Percentiles rank a stretch among this genome's conserved stretches.
These are phyloP conservation scores for Poeciliopsis turrubarensis DNA, from an alignment of 2,113 vertebrate species.

Conservation along the genomic window DNA sequence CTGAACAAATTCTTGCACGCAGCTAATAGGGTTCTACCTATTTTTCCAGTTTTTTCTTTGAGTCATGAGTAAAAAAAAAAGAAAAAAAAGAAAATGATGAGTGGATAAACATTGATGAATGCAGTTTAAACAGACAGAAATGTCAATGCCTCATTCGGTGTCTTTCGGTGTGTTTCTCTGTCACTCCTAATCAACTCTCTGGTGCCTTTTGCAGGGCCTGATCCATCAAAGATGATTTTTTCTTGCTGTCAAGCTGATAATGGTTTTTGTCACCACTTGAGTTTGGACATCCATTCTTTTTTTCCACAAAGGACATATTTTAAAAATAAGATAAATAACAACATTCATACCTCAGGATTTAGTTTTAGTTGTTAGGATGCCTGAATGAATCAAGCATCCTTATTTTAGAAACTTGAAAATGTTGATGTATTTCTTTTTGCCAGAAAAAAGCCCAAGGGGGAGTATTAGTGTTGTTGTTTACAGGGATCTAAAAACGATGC, in stretches of 20 bases:
- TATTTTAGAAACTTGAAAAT: neutral
- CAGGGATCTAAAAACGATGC: neutral
- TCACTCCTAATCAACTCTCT: conserved; percentile 32
- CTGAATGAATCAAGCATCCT: neutral
- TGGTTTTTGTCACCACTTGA: conserved; percentile 9
- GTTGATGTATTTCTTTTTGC: neutral
- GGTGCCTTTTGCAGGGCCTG: conserved; percentile 23
- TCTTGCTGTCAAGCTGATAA: conserved; percentile 28
- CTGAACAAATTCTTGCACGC: conserved; percentile 34
- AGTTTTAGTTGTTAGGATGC: neutral
- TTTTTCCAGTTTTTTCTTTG: conserved; percentile 17
- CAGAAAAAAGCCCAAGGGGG: neutral
- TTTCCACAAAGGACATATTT: neutral
- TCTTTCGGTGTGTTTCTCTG: conserved; percentile 29
- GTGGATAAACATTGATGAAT: neutral
- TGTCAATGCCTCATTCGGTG: conserved; percentile 18
- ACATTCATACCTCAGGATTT: neutral
- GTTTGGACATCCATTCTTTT: conserved; percentile 14
- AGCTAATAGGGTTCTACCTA: conserved; percentile 24
- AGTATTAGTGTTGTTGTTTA: neutral
- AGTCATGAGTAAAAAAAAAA: conserved; percentile 5
- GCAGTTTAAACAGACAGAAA: conserved; percentile 40
- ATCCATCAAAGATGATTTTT: conserved; percentile 28
- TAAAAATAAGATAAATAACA: neutral
- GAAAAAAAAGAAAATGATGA: conserved; percentile 10